Percentiles rank a stretch among this genome's conserved stretches.
Evolutionary conservation across 2,888 invertebrate genomes (phyloP).

Genomic region (Tipula helvola): DNA sequence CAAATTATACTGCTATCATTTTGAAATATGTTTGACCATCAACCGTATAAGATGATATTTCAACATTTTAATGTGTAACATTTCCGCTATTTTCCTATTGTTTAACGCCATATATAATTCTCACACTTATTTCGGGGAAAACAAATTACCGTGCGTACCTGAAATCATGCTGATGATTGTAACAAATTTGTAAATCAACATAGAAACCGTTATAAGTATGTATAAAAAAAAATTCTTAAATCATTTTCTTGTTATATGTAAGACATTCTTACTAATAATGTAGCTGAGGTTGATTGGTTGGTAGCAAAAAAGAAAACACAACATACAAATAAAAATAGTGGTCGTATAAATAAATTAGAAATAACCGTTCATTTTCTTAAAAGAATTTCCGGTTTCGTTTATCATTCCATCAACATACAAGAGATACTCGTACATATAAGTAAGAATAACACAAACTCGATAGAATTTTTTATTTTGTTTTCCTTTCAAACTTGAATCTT

Average conservation of each 20-base stretch:
- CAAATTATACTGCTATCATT: neutral
- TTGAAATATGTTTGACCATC: neutral
- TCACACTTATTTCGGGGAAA: neutral
- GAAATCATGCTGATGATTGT: neutral
- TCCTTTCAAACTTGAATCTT: neutral
- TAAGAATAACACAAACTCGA: neutral
- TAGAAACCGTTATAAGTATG: neutral
- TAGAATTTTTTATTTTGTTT: neutral
- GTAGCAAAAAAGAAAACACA: neutral
- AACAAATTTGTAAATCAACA: neutral
- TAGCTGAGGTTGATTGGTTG: neutral
- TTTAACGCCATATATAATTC: neutral
- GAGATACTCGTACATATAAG: neutral
- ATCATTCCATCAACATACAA: neutral
- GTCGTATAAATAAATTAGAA: neutral
- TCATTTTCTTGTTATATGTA: neutral
- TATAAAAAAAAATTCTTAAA: neutral
- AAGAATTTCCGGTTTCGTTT: neutral
- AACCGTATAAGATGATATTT: neutral
- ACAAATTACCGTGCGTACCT: neutral
- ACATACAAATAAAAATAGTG: neutral
- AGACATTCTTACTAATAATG: neutral
- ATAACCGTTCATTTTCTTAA: neutral
- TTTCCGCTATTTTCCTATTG: neutral
- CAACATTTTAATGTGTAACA: neutral